Evolutionary conservation across 2,113 vertebrate genomes (phyloP).

Genomic region (Onychostoma macrolepis): DNA sequence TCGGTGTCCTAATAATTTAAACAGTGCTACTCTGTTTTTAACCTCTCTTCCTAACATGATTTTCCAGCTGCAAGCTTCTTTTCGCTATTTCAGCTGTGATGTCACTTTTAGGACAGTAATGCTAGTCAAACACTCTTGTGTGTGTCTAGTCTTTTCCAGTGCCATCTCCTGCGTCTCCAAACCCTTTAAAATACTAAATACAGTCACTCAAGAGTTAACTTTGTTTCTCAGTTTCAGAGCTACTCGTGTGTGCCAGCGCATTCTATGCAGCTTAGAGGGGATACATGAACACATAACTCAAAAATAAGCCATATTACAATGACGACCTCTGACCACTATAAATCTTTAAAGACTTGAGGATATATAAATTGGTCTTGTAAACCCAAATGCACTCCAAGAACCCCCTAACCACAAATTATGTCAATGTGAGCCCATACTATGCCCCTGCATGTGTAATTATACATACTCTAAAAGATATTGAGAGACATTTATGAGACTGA

Average conservation of each 20-base stretch:
- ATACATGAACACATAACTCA: background rate
- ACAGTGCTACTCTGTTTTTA: background rate
- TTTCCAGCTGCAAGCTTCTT: conserved; percentile 7
- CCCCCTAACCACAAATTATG: conserved; percentile 28
- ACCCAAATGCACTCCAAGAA: background rate
- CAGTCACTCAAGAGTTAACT: background rate
- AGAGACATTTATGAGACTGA: conserved; percentile 34
- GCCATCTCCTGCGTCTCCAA: conserved; percentile 5
- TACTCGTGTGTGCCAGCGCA: background rate
- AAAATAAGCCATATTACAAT: conserved; percentile 28
- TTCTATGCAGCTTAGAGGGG: background rate
- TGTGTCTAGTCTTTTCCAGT: background rate
- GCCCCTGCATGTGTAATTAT: conserved; percentile 28
- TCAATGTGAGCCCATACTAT: conserved; percentile 8
- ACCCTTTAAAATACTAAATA: background rate
- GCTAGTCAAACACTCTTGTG: background rate
- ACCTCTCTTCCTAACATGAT: background rate
- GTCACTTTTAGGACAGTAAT: background rate
- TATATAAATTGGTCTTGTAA: background rate
- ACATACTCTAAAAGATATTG: conserved; percentile 47
- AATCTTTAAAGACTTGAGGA: conserved; percentile 18
- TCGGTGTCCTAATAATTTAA: background rate
- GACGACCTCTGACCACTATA: background rate
- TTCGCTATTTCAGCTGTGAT: background rate
- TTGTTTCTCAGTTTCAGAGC: background rate